Evolutionary conservation across 2,113 vertebrate genomes (phyloP).

Genomic region (Phaetusa simplex): DNA sequence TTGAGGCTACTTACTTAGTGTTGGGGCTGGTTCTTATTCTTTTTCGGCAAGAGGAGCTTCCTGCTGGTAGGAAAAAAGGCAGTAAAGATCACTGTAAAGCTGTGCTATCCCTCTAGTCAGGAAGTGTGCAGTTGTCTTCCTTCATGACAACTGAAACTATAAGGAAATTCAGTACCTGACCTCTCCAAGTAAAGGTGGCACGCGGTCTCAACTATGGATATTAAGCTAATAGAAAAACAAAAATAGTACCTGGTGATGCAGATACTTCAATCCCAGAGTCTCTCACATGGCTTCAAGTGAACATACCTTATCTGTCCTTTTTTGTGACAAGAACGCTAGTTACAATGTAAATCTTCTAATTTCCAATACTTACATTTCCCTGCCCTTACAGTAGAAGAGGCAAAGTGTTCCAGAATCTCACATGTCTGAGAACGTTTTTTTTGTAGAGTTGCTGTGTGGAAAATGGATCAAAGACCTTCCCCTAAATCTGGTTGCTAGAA

Average conservation of each 20-base stretch:
- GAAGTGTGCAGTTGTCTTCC: background rate
- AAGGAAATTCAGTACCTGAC: background rate
- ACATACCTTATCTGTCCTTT: background rate
- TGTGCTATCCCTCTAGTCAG: background rate
- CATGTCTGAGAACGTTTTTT: background rate
- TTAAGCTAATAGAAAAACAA: background rate
- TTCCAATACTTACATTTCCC: background rate
- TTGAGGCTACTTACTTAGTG: background rate
- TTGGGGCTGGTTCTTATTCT: background rate
- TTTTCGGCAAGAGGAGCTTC: background rate
- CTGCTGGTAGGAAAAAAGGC: background rate
- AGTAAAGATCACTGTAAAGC: background rate
- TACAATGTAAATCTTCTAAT: background rate
- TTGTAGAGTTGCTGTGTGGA: background rate
- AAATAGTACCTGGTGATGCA: background rate
- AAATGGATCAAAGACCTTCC: background rate
- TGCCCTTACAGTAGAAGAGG: background rate
- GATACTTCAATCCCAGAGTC: background rate
- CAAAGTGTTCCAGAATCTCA: background rate
- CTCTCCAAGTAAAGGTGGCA: background rate
- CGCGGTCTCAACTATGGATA: background rate
- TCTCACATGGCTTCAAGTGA: background rate
- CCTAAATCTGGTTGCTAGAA: background rate
- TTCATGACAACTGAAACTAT: background rate
- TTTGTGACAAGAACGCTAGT: background rate